Conservation (phyloP, 2,797 vertebrate genomes). For the Lithobates pipiens region DNA sequence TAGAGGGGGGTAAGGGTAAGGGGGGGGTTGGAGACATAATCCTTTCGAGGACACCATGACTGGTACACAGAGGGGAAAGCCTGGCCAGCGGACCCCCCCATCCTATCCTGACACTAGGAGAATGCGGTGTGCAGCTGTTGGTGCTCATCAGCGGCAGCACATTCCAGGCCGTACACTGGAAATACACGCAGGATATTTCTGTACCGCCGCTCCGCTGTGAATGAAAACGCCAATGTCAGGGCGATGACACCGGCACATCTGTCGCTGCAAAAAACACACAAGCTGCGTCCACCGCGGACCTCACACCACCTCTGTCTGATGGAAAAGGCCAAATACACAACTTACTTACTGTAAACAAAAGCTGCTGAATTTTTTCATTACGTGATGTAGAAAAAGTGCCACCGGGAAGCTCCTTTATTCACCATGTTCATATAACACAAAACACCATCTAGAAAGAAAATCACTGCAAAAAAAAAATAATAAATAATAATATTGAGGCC, state of each 20-base stretch:
- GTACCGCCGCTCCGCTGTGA: not conserved
- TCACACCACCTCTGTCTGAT: no score
- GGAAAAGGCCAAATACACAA: no score
- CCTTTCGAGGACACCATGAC: not conserved
- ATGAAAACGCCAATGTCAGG: not conserved
- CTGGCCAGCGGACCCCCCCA: not conserved
- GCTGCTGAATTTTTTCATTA: no score
- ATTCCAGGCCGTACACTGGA: not conserved
- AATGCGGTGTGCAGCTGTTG: constrained; percentile 7
- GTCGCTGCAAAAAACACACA: not conserved
- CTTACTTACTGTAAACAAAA: no score
- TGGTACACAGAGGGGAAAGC: not conserved
- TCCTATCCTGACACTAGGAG: not conserved
- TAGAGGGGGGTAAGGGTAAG: no score
- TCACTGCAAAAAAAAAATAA: no score
- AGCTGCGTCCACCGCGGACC: not conserved
- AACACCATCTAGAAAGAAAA: no score
- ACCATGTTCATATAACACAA: no score
- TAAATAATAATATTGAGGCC: no score
- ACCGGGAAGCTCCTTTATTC: no score
- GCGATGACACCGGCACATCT: not conserved
- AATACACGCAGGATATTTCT: not conserved
- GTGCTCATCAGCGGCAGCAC: not conserved
- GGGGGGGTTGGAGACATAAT: no score
- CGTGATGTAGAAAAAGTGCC: no score